A percentile compares a stretch with the other conserved stretches of the same genome.
phyloP scores from a whole-genome alignment of 2,888 invertebrate species.

The Aphelenchoides bicaudatus region DNA sequence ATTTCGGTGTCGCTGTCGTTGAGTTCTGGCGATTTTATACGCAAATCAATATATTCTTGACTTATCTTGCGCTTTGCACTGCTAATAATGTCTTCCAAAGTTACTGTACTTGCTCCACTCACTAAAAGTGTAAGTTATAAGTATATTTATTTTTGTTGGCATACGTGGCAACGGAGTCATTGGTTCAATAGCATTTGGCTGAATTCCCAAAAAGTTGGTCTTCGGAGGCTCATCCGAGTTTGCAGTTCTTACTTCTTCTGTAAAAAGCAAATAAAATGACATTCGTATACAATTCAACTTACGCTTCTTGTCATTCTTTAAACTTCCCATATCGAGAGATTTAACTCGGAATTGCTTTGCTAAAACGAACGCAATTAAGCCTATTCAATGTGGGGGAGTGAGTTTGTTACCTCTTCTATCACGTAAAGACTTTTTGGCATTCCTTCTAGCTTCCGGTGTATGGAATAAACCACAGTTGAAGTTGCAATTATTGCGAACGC shows the following conservation, averaged over 20 bases:
- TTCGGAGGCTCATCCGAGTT: too few relatives aligned
- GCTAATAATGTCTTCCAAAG: slow-evolving; percentile 36
- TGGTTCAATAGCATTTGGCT: slow-evolving; percentile 9
- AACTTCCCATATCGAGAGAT: neutral
- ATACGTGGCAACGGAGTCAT: slow-evolving; percentile 6
- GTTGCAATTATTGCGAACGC: neutral
- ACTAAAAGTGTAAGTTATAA: too few relatives aligned
- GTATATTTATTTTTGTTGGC: too few relatives aligned
- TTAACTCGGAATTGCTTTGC: neutral
- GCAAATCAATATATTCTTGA: slow-evolving; percentile 12
- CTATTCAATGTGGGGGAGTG: too few relatives aligned
- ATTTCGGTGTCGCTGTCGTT: slow-evolving; percentile 7
- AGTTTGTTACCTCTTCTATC: slow-evolving; percentile 8
- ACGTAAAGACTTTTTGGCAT: neutral
- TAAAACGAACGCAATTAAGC: too few relatives aligned
- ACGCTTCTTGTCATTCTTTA: slow-evolving; percentile 5
- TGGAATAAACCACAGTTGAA: slow-evolving; percentile 8
- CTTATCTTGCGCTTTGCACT: slow-evolving; percentile 32
- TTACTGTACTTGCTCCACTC: slow-evolving; percentile 10
- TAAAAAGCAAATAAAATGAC: too few relatives aligned
- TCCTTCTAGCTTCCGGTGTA: neutral
- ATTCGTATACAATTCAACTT: too few relatives aligned
- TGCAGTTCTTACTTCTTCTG: too few relatives aligned
- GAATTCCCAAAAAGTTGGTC: neutral
- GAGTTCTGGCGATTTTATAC: neutral